These are phyloP conservation scores for Eciton burchellii DNA, from an alignment of 1,140 invertebrate species.

Conservation along the genomic window DNA sequence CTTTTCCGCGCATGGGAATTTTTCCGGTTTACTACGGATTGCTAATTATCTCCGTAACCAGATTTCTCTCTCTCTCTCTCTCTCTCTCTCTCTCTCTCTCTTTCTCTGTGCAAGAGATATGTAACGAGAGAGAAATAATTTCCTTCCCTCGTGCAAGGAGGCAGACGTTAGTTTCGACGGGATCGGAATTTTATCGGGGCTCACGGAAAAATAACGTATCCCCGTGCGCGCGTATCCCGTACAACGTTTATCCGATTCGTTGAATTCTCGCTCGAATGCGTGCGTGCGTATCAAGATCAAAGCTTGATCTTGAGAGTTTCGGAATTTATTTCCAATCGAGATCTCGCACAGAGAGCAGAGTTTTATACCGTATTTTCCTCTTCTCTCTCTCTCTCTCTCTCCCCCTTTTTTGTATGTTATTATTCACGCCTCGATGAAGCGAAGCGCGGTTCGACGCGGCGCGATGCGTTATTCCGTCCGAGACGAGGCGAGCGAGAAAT, in stretches of 20 bases:
- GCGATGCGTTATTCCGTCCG: slow-evolving; percentile 7
- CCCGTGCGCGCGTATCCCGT: neutral
- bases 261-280: neutral
- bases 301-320: slow-evolving; percentile 18
- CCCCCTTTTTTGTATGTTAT: no score
- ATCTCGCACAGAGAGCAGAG: slow-evolving; percentile 23
- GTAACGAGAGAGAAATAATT: neutral
- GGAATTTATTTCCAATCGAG: slow-evolving; percentile 40
- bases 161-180: no score
- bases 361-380: slow-evolving; percentile 15
- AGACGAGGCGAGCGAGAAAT: slow-evolving; percentile 9
- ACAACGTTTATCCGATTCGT: neutral
- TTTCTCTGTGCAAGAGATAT: no score
- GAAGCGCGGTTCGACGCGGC: neutral
- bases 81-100: no score
- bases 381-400: neutral
- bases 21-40: slow-evolving; percentile 46
- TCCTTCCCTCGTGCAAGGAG: no score
- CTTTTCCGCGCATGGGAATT: slow-evolving; percentile 11
- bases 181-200: neutral
- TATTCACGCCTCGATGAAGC: slow-evolving; percentile 36
- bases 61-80: no score
- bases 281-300: neutral
- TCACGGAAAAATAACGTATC: neutral
- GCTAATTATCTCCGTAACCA: slow-evolving; percentile 48